phyloP scores from a whole-genome alignment of 2,113 vertebrate species.

The Cebus imitator region DNA sequence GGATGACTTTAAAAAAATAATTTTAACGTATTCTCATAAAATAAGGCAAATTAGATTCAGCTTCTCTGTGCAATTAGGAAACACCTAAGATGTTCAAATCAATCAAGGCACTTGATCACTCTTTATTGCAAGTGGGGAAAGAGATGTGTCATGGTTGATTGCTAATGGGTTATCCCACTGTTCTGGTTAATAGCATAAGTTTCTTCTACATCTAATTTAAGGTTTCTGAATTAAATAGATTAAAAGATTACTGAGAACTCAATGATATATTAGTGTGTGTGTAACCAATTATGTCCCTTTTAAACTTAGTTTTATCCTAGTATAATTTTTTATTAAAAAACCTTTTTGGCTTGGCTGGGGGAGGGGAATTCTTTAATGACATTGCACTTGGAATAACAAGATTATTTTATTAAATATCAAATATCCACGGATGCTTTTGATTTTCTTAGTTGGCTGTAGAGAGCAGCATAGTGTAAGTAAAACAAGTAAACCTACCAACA shows the following conservation, averaged over 20 bases:
- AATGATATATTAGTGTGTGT: conserved; percentile 61
- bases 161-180: conserved; percentile 56
- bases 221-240: conserved; percentile 75
- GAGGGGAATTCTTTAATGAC: not conserved
- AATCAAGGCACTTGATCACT: conserved; percentile 71
- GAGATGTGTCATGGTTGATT: conserved; percentile 62
- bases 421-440: not conserved
- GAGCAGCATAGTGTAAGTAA: not conserved
- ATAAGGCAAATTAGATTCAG: conserved; percentile 71
- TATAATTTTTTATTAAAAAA: conserved; percentile 47
- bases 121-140: conserved; percentile 58
- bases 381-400: not conserved
- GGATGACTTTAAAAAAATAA: conserved; percentile 46
- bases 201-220: conserved; percentile 40
- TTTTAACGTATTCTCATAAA: conserved; percentile 75
- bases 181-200: conserved; percentile 49
- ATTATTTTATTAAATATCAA: not conserved
- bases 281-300: conserved; percentile 34
- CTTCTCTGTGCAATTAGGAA: conserved; percentile 76
- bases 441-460: not conserved
- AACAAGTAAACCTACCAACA: not conserved
- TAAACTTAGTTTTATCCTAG: conserved; percentile 41
- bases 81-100: conserved; percentile 57
- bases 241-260: conserved; percentile 70
- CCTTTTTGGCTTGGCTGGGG: not conserved